Base-by-base conservation (phyloP, 2,888 invertebrate species). In the Sarcophaga carnaria region DNA sequence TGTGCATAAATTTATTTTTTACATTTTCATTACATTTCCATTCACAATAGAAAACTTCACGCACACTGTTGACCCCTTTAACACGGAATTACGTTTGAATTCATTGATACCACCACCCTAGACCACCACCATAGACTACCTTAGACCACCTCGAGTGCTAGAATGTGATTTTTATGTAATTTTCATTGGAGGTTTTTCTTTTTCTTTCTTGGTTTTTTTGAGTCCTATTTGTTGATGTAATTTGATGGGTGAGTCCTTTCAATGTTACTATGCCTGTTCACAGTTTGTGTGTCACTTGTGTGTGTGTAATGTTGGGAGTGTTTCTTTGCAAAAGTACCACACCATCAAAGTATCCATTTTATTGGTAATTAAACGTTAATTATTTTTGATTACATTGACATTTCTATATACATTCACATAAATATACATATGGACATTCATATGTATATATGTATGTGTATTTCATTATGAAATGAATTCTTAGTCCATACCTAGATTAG, bases 361-460 rank as follows among this genome's bases (percentile, higher is more conserved):
- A 86, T 86, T 83, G 83, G 80, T 78, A 87, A 82, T 84, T 84
- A 79, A 87, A 87, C 82, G 84, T 76, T 80, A 84, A 87, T 87
- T 84, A 87, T 82, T 82, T 87, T 69, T 87, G 76, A 82, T 82
- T 87, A 79, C 62, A 67, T 81, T 49, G 74, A 37, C 17, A n/a
- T 47, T 54, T 10, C 14, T 17, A 54, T 54, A 14, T 54, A 49
- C 2, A 2, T 22, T 22, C 22, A 22, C 22, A 22, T 22, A 22
- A 22, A 22, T 22, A 22, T 54, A 54, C 2, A 2, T 14, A 45
- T 17, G 3, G 20, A 37, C 17, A 54, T 54, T 2, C 14, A 1
- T 54, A 54, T 54, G 54, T 54, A 12, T 14, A 1, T 49, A 49
- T 49, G 14, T 14, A 14, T 54, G 1, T 54, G 54, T 54, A 54